These are phyloP conservation scores for Clunio marinus DNA, from an alignment of 2,888 invertebrate species.

Conservation along the genomic window DNA sequence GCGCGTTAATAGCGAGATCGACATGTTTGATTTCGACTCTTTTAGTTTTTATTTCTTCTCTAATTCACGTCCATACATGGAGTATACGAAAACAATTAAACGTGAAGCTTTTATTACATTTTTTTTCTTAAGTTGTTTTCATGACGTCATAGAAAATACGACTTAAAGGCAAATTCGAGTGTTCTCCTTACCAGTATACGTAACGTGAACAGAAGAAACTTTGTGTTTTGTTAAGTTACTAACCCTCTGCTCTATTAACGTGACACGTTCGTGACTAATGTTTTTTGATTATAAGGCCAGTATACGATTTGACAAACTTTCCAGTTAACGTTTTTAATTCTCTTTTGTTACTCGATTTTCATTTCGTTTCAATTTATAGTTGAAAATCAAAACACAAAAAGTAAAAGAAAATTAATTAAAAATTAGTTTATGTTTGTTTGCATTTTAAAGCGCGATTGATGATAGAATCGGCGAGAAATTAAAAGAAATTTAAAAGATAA, in stretches of 20 bases:
- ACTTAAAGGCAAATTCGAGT: background rate
- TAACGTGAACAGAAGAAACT: background rate
- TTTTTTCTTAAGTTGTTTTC: background rate
- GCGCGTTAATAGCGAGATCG: background rate
- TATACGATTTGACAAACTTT: slow-evolving; percentile 24
- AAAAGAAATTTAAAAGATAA: too few relatives aligned
- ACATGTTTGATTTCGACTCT: background rate
- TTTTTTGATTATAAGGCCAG: slow-evolving; percentile 10
- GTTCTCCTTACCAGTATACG: slow-evolving; percentile 2
- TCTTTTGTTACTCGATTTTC: background rate
- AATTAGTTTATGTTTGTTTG: slow-evolving; percentile 7
- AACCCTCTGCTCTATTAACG: background rate
- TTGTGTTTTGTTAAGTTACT: background rate
- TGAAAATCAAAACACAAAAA: slow-evolving; percentile 11
- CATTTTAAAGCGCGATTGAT: background rate
- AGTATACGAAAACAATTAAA: slow-evolving; percentile 17
- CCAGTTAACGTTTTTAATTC: slow-evolving; percentile 7
- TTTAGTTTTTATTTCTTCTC: too few relatives aligned
- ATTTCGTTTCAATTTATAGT: background rate
- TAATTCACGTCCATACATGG: background rate
- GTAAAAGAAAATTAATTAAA: background rate
- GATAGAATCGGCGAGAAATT: too few relatives aligned
- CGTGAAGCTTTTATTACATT: background rate
- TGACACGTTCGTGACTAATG: background rate
- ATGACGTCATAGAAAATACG: background rate